A percentile compares a stretch with the other conserved stretches of the same genome.
Evolutionary conservation across 1,140 invertebrate genomes (phyloP).

Genomic region (Cherax quadricarinatus): DNA sequence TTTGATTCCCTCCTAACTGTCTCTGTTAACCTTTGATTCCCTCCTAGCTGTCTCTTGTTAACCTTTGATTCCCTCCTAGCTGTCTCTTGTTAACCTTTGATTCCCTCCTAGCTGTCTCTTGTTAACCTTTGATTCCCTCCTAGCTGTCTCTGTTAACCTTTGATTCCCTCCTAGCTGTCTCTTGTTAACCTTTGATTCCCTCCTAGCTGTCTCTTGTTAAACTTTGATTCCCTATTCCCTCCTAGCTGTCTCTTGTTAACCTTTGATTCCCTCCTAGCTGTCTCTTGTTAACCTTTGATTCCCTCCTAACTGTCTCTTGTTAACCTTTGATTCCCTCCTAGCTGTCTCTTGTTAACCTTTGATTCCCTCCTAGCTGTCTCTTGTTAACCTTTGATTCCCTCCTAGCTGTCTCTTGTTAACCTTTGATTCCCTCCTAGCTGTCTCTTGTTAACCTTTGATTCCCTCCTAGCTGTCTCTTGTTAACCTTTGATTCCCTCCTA

Average conservation of each 20-base stretch:
- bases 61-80: background rate
- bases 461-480: too few relatives aligned
- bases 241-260: background rate
- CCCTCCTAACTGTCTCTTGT: background rate
- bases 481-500: background rate
- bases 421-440: background rate
- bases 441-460: background rate
- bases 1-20: background rate
- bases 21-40: background rate
- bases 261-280: background rate
- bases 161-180: too few relatives aligned
- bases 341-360: background rate
- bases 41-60: background rate
- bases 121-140: background rate
- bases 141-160: background rate
- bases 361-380: background rate
- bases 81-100: background rate
- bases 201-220: background rate
- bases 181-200: background rate
- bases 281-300: background rate
- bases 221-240: too few relatives aligned
- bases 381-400: background rate
- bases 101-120: too few relatives aligned
- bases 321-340: too few relatives aligned
- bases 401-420: background rate